A percentile compares a stretch with the other conserved stretches of the same genome.
These are phyloP conservation scores for Rhinophrynus dorsalis DNA, from an alignment of 2,797 vertebrate species.

Conservation along the genomic window DNA sequence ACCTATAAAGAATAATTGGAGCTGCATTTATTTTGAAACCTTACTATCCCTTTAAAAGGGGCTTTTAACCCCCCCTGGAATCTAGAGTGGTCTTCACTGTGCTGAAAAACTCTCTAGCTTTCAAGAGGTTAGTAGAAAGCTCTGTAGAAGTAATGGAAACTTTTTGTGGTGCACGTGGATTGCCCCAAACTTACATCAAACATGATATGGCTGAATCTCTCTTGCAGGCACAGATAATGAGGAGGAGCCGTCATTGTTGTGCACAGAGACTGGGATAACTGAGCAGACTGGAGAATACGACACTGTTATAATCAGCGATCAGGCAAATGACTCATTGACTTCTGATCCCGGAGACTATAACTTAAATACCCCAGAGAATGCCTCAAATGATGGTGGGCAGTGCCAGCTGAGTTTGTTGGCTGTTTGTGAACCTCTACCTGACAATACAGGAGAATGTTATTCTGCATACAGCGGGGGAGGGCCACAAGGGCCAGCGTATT, in stretches of 20 bases:
- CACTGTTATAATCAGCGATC: rapidly evolving
- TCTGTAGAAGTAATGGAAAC: too few relatives aligned
- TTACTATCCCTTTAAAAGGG: too few relatives aligned
- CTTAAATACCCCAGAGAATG: background rate
- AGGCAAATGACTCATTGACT: background rate
- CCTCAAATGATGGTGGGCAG: background rate
- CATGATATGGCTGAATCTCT: rapidly evolving
- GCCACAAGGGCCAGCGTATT: background rate
- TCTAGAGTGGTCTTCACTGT: too few relatives aligned
- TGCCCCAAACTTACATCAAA: too few relatives aligned
- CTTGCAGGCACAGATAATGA: background rate
- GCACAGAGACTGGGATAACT: background rate
- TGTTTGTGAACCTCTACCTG: constrained; percentile 16
- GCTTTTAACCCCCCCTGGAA: too few relatives aligned
- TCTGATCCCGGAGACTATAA: background rate
- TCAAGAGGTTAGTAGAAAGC: too few relatives aligned
- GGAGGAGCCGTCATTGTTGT: background rate
- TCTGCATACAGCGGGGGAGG: background rate
- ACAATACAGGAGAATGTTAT: background rate
- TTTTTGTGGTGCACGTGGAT: too few relatives aligned
- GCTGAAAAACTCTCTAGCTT: too few relatives aligned
- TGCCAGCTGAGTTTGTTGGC: constrained; percentile 16
- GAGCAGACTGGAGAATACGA: background rate
- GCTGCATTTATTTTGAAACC: too few relatives aligned
- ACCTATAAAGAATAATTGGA: too few relatives aligned